phyloP scores from a whole-genome alignment of 1,140 invertebrate species.

The Chionoecetes opilio region DNA sequence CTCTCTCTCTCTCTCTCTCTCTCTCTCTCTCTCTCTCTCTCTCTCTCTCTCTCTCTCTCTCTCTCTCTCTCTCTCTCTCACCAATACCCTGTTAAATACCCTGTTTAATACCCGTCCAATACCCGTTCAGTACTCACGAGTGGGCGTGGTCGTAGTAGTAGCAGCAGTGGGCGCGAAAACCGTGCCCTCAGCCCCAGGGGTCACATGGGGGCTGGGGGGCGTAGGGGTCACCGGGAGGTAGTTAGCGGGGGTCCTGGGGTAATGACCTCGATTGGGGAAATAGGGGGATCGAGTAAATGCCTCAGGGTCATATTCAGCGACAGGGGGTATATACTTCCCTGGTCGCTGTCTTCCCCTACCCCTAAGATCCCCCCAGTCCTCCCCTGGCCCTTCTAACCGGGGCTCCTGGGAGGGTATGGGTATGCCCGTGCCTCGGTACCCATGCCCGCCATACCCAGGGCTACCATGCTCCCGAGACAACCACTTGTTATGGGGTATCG shows the following conservation, averaged over 20 bases:
- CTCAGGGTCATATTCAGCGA: too few relatives aligned
- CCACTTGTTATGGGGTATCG: neutral
- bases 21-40: neutral
- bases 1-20: neutral
- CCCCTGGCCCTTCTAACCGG: neutral
- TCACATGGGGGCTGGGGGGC: neutral
- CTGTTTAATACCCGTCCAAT: too few relatives aligned
- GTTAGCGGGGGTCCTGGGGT: neutral
- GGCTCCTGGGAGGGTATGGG: neutral
- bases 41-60: too few relatives aligned
- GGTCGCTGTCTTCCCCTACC: neutral
- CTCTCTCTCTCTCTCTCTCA: too few relatives aligned
- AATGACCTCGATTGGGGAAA: neutral
- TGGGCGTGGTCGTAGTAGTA: neutral
- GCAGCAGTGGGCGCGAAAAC: neutral
- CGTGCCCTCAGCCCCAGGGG: neutral
- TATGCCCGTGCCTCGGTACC: neutral
- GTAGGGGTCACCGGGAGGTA: neutral
- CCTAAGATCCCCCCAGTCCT: neutral
- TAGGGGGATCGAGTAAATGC: too few relatives aligned
- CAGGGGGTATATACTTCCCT: neutral
- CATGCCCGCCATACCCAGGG: neutral
- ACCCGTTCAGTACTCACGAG: neutral
- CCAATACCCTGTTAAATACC: too few relatives aligned
- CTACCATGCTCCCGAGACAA: too few relatives aligned